Evolutionary conservation across 2,113 vertebrate species (phyloP).

Genomic region (Clupea harengus): DNA sequence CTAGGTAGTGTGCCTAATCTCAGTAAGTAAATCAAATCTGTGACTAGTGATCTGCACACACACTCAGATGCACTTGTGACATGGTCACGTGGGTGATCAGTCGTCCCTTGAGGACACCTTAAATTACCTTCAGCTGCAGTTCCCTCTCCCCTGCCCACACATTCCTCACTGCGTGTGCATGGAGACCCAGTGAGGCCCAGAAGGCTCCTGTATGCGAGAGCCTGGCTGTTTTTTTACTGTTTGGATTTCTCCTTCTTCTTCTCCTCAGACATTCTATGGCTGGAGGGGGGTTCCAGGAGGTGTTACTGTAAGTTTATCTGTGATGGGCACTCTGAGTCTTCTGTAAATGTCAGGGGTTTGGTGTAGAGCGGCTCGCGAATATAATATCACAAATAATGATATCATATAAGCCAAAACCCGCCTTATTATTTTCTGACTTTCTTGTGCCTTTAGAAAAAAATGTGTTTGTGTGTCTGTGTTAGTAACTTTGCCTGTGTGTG

Average conservation of each 20-base stretch:
- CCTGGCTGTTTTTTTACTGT: not conserved
- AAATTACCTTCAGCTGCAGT: conserved; percentile 24
- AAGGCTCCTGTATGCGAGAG: conserved; percentile 29
- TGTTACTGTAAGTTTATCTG: conserved; percentile 48
- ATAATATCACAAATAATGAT: not conserved
- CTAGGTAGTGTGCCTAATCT: not conserved
- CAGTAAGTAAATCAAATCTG: not conserved
- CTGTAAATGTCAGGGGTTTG: conserved; percentile 42
- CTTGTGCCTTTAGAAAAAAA: not conserved
- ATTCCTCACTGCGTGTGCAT: conserved; percentile 47
- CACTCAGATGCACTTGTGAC: not conserved
- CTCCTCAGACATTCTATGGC: conserved; percentile 21
- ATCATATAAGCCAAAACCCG: not conserved
- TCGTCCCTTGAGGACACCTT: conserved; percentile 24
- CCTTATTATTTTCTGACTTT: not conserved
- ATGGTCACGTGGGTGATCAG: conserved; percentile 10
- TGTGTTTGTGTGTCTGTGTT: not conserved
- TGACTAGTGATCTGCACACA: no score
- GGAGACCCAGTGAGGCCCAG: conserved; percentile 46
- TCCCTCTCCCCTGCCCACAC: conserved; percentile 21
- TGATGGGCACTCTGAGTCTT: conserved; percentile 44
- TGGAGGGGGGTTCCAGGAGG: conserved; percentile 34
- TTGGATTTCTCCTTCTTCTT: not conserved
- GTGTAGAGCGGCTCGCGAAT: not conserved
- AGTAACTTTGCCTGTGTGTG: not conserved